Evolutionary conservation across 1,140 invertebrate species (phyloP).

Genomic region (Musca domestica): DNA sequence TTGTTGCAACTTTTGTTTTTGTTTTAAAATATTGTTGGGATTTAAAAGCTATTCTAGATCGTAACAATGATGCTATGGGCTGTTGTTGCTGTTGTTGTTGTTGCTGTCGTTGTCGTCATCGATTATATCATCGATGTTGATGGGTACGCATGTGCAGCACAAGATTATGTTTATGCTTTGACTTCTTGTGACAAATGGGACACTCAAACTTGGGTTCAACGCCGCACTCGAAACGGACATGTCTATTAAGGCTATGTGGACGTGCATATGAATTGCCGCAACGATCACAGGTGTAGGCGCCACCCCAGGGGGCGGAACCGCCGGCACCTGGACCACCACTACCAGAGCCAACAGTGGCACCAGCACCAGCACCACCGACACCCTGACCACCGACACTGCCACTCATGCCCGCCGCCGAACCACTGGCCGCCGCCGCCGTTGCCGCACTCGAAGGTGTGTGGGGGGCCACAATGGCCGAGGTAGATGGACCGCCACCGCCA

Average conservation of each 20-base stretch:
- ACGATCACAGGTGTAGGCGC: conserved; percentile 55
- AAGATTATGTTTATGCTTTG: conserved; percentile 61
- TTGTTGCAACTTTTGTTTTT: not conserved
- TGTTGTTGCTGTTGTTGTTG: conserved; percentile 2
- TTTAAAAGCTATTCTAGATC: no score
- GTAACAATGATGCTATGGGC: not conserved
- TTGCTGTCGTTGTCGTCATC: conserved; percentile 21
- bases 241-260: conserved; percentile 63
- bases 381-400: not conserved
- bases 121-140: conserved; percentile 55
- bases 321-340: conserved; percentile 25
- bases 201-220: conserved; percentile 62
- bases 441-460: conserved; percentile 22
- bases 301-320: conserved; percentile 29
- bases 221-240: conserved; percentile 67
- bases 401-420: not conserved
- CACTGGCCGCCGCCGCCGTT: conserved; percentile 23
- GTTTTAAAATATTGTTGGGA: not conserved
- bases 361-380: conserved; percentile 20
- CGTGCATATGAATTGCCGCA: conserved; percentile 62
- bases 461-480: conserved; percentile 24
- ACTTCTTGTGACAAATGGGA: conserved; percentile 61
- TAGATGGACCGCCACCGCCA: conserved; percentile 25
- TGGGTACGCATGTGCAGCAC: conserved; percentile 60
- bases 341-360: conserved; percentile 13